phyloP scores from a whole-genome alignment of 1,140 invertebrate genomes.

The Rhizoglyphus robini region DNA sequence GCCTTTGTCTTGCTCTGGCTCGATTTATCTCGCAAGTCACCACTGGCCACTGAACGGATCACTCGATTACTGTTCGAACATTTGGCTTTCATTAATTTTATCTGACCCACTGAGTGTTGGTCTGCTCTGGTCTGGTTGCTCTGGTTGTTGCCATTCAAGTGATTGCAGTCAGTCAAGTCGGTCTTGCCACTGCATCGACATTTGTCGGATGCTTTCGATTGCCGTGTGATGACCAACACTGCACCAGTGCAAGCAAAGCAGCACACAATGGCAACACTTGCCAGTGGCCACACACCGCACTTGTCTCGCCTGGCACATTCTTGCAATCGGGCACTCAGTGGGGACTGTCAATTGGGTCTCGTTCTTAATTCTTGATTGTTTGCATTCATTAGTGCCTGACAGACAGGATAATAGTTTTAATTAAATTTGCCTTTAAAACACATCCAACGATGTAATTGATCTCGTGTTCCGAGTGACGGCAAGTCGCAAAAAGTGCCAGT shows the following conservation, averaged over 20 bases:
- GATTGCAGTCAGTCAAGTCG: neutral
- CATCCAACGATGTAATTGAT: neutral
- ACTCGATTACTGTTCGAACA: neutral
- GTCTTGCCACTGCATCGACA: no score
- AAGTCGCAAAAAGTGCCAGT: neutral
- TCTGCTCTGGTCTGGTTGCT: neutral
- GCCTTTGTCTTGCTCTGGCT: neutral
- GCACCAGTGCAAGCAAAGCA: no score
- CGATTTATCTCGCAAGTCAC: no score
- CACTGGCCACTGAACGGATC: neutral
- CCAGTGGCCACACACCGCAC: no score
- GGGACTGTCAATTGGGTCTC: neutral
- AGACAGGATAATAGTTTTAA: conserved; percentile 7
- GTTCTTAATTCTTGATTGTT: neutral
- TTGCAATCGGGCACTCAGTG: neutral
- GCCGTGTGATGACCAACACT: no score
- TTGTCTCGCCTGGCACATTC: neutral
- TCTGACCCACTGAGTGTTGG: neutral
- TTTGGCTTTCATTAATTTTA: neutral
- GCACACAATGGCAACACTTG: no score
- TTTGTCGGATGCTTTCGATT: no score
- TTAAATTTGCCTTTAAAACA: conserved; percentile 10
- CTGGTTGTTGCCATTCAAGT: neutral
- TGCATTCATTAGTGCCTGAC: neutral
- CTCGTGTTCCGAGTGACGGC: neutral